Evolutionary conservation across 2,797 vertebrate species (phyloP).

Genomic region (Crax fasciolata): DNA sequence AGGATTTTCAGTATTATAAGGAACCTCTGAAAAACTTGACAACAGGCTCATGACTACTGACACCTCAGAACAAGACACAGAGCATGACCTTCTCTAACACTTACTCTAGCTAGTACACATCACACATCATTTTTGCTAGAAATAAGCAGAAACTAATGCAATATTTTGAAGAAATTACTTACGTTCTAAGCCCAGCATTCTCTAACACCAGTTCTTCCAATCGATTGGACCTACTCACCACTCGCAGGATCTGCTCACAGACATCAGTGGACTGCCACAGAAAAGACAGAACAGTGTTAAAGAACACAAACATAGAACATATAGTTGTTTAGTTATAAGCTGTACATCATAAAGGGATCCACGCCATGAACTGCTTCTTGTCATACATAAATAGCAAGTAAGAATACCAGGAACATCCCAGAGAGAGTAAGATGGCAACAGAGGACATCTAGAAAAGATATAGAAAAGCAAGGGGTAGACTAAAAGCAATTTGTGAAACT

Average conservation of each 20-base stretch:
- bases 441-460: conserved; percentile 13
- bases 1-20: background rate
- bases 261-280: conserved; percentile 91
- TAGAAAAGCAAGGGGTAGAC: background rate
- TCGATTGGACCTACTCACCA: conserved; percentile 92
- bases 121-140: background rate
- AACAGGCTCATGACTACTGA: background rate
- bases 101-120: background rate
- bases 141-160: background rate
- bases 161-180: conserved; percentile 74
- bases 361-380: background rate
- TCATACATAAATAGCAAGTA: background rate
- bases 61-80: background rate
- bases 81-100: background rate
- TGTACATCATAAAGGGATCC: rapidly evolving
- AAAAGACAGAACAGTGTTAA: conserved; percentile 58
- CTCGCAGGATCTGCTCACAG: conserved; percentile 95
- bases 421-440: background rate
- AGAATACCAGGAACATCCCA: background rate
- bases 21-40: background rate
- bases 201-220: conserved; percentile 95
- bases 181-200: conserved; percentile 96
- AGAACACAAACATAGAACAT: background rate
- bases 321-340: background rate
- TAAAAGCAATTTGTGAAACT: background rate